A percentile compares a stretch with the other conserved stretches of the same genome.
Evolutionary conservation across 2,113 vertebrate species (phyloP).

Genomic region (Microcebus jonahi): DNA sequence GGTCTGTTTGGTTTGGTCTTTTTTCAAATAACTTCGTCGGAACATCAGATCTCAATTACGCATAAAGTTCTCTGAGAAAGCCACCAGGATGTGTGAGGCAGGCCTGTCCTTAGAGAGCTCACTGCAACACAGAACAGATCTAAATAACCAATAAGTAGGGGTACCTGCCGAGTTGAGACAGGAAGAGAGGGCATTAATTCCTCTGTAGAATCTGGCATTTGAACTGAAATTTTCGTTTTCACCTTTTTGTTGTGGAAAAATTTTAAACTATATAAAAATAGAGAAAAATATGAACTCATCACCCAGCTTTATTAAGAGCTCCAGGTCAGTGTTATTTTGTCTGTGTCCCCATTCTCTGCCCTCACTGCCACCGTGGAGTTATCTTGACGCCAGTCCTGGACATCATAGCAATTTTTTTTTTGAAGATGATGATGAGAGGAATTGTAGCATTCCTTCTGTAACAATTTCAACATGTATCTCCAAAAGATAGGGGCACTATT

Average conservation of each 20-base stretch:
- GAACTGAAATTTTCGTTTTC: slow-evolving; percentile 43
- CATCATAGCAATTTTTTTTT: neutral
- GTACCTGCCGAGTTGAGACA: neutral
- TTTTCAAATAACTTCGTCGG: neutral
- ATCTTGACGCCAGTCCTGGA: neutral
- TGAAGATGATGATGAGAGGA: too few relatives aligned
- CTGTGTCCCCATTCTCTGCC: neutral
- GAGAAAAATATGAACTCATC: neutral
- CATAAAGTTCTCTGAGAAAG: neutral
- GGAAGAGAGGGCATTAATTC: neutral
- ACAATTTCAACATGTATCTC: neutral
- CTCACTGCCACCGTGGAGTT: neutral
- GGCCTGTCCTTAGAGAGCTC: neutral
- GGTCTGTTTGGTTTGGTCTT: neutral
- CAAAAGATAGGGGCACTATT: neutral
- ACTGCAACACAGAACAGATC: neutral
- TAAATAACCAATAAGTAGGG: neutral
- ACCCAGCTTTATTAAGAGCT: neutral
- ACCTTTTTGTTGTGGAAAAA: neutral
- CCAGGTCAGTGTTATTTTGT: neutral
- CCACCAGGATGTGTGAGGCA: neutral
- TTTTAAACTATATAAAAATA: neutral
- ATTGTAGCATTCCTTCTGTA: neutral
- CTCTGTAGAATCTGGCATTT: neutral
- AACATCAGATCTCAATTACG: neutral